These are phyloP conservation scores for Cheumatopsyche charites DNA, from an alignment of 1,140 invertebrate genomes.

Conservation along the genomic window DNA sequence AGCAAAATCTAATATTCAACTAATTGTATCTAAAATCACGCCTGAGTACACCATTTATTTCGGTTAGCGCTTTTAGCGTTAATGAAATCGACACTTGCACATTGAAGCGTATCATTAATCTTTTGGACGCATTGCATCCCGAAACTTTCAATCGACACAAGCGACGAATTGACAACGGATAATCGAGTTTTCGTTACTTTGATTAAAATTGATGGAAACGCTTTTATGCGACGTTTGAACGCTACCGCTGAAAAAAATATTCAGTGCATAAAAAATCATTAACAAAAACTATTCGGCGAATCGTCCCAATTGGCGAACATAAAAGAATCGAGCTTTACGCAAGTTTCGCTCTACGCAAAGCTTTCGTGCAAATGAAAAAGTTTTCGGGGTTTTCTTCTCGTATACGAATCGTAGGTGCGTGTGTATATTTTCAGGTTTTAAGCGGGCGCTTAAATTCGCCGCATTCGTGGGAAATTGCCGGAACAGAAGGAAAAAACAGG, in stretches of 20 bases:
- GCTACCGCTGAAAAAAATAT: neutral
- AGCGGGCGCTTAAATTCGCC: slow-evolving; percentile 21
- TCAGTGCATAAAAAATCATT: neutral
- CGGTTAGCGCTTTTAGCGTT: slow-evolving; percentile 11
- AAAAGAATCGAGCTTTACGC: slow-evolving; percentile 15
- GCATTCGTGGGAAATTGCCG: slow-evolving; percentile 14
- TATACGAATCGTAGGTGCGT: neutral
- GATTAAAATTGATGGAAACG: slow-evolving; percentile 18
- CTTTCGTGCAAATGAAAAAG: slow-evolving; percentile 27
- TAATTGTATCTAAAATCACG: neutral
- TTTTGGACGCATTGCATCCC: slow-evolving; percentile 13
- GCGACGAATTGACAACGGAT: slow-evolving; percentile 2
- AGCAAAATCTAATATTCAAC: neutral
- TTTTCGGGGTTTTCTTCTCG: slow-evolving; percentile 7
- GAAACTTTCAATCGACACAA: slow-evolving; percentile 3
- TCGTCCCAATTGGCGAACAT: neutral
- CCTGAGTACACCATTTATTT: slow-evolving; percentile 7
- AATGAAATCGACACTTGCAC: slow-evolving; percentile 18
- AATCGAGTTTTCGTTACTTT: slow-evolving; percentile 17
- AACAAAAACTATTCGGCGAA: neutral
- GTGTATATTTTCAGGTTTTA: slow-evolving; percentile 18
- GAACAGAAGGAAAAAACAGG: slow-evolving; percentile 8
- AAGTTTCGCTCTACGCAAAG: neutral
- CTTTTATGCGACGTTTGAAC: slow-evolving; percentile 1
- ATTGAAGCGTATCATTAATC: slow-evolving; percentile 24